A percentile compares a stretch with the other conserved stretches of the same genome.
Evolutionary conservation across 2,888 invertebrate genomes (phyloP).

Genomic region (Eilema depressum): DNA sequence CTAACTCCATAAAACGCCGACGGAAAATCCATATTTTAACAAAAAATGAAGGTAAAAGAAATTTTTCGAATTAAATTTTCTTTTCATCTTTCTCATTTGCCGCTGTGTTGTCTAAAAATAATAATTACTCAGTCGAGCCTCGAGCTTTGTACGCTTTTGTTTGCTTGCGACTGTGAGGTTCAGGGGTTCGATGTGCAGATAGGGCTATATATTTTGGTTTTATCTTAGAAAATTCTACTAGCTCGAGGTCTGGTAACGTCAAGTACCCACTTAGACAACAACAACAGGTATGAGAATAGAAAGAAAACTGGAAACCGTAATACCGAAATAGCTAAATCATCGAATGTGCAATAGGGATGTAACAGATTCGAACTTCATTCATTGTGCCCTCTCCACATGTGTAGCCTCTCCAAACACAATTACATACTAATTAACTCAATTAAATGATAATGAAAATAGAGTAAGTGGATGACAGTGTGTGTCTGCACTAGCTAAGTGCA

Average conservation of each 20-base stretch:
- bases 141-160: not conserved
- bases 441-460: not conserved
- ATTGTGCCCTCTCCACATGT: not conserved
- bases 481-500: not conserved
- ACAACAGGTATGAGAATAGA: not conserved
- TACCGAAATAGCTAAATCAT: too few species aligned
- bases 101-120: conserved; percentile 3
- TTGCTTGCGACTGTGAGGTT: not conserved
- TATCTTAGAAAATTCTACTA: not conserved
- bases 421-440: not conserved
- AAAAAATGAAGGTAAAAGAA: conserved; percentile 58
- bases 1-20: conserved; percentile 68
- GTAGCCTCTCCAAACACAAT: not conserved
- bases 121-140: not conserved
- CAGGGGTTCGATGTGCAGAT: not conserved
- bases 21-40: conserved; percentile 64
- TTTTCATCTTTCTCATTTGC: conserved; percentile 38
- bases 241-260: not conserved
- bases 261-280: not conserved
- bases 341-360: not conserved
- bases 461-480: not conserved
- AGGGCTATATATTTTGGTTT: not conserved
- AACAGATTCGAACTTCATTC: not conserved
- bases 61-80: conserved; percentile 52
- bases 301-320: not conserved